Base-by-base conservation (phyloP, 2,113 vertebrate genomes). In the Pangasianodon hypophthalmus region DNA sequence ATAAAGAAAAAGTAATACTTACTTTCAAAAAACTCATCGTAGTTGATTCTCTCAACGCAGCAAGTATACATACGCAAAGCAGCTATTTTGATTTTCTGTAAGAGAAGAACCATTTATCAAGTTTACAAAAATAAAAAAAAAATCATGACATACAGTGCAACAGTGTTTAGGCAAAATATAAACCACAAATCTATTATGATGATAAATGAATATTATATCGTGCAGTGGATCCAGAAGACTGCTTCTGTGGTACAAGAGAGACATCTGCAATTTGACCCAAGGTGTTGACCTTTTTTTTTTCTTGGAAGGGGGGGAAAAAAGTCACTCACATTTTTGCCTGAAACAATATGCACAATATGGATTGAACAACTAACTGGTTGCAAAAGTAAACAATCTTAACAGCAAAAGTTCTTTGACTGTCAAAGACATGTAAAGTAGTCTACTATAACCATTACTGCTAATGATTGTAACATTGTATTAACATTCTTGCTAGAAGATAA, bases 1-100 rank as follows among this genome's bases (percentile, higher is more conserved):
- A 37, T 56, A 19, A 29, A 64, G 0, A 48, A 37, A 29, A 80
- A 84, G 50, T 21, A 24, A 48, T 89, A 97, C 98, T 97, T 96
- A 99, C 98, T 96, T 92, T 96, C 95, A 95, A 98, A 99, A 94
- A 99, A 99, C 4, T 99, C 98, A 88, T 99, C 98, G 2, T 97
- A 99, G 93, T 98, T 97, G 85, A 98, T 96, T 95, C 97, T 98
- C 94, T 99, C 98, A 90, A 99, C 98, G 1, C 98, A 99, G 95
- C 97, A 98, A 0, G 98, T 98, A 94, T 99, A 99, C 98, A 99
- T 99, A 46, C 98, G 97, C 94, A 99, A 90, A 6, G 97, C 98
- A 8, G 98, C 98, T 46, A 99, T 98, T 96, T 98, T 99, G 91
- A 99, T 97, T 96, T 99, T 99, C 98, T 99, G 94, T 62, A 88